Base-by-base conservation (phyloP, 1,140 invertebrate genomes). In the Asobara japonica region DNA sequence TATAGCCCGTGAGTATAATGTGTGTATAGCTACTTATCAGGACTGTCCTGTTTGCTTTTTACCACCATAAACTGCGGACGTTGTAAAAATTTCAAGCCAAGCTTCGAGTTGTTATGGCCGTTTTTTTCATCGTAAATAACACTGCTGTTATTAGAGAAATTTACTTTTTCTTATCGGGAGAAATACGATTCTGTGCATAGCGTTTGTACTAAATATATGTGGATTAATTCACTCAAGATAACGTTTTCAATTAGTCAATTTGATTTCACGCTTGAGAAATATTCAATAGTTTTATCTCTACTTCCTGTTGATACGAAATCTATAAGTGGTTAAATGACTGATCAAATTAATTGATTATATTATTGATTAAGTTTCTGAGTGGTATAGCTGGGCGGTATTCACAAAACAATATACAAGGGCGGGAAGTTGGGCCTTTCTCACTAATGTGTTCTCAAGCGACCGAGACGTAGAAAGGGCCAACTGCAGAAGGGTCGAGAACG, bases 11-110 rank as follows among this genome's bases (percentile, higher is more conserved):
- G 78, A 79, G 74, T 74, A 82, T 82, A 86, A 85, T 82, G 79
- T 84, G 83, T 85, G 84, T 60, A 87, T 86, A 86, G 85, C 83
- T 86, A 86, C 84, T 85, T 87, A 86, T 87, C 84, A 83, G 79
- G 74, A 76, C 73, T 73, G 77, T 79, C 79, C 80, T 83, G 83
- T 85, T 86, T 86, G 77, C 74, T 77, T 79, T 80, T 79, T 4
- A 25, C 76, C 78, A 78, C 79, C 83, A 83, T 86, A 85, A 86
- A 86, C 78, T 69, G 74, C 65, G 61, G 48, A 72, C 33, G 73
- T 81, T 80, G 83, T 79, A 86, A 86, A 86, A 86, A 83, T 83
- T 78, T 84, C 18, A 56, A 72, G 65, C 48, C 56, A 83, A 80
- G 84, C 82, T 66, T 48, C 65, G 51, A 56, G 48, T 45, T 33